Evolutionary conservation across 2,797 vertebrate species (phyloP), one percentile per base, ranked within the genome.

Genomic region (Rousettus madagascariensis): DNA sequence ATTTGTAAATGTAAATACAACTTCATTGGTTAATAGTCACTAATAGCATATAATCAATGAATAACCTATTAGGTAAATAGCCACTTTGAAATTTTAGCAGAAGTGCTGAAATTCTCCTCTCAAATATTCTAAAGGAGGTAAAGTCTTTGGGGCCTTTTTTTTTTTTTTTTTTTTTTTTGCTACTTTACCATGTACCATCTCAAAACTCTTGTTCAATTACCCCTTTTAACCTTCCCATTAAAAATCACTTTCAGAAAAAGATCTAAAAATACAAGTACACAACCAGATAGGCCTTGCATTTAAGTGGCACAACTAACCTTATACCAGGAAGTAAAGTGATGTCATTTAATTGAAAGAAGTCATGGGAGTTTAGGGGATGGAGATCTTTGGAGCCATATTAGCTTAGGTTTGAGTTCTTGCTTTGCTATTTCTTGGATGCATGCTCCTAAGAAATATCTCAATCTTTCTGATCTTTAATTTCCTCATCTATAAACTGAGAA

Each of bases 1-100:
- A 85, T 95, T 75, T 84, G 72, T 90, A 90, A 93, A 97, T 93
- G 90, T 92, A 96, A 96, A 96, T 87, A 95, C 26, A 65, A 6
- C 90, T 91, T 96, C 72, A 83, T 95, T 93, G 75, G 90, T 88
- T 97, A 96, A 94, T 75, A 88, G 94, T 66, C 68, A 90, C 87
- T 96, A 96, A 91, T 88, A 95, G 82, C 71, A 94, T 93, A 49
- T 63, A 86, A 92, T 96, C 65, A 94, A 72, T 8, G 15, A 90
- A 55, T 46, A 78, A 30, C 28, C 51, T 86, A 72, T 71, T 87
- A 85, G 59, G 51, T 69, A 95, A 92, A 93, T 5, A 93, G 69
- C 13, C n/a, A 26, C 57, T 84, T 65, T 68, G 77, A 77, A 78
- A 95, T 95, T 94, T 93, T 13, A 84, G 90, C 77, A 91, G 63